Evolutionary conservation across 2,113 vertebrate species (phyloP).

Genomic region (Brachyistius frenatus): DNA sequence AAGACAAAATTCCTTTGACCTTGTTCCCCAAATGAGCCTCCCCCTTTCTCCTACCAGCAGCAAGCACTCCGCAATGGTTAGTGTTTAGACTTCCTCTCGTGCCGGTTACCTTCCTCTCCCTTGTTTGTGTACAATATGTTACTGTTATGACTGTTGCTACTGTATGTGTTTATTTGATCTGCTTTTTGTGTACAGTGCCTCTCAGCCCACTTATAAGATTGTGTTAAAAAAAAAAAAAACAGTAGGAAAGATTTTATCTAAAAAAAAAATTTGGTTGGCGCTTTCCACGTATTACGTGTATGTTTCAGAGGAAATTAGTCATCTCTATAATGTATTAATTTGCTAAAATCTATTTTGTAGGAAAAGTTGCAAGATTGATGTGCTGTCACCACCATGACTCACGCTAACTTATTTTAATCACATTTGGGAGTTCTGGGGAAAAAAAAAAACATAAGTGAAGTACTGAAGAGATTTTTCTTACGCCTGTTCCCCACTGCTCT

Average conservation of each 20-base stretch:
- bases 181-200: not conserved
- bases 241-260: too few relatives aligned
- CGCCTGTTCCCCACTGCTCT: not conserved
- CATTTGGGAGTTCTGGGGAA: not conserved
- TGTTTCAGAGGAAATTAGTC: not conserved
- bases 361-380: conserved; percentile 18
- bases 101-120: conserved; percentile 49
- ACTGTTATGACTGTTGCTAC: conserved; percentile 33
- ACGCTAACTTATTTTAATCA: not conserved
- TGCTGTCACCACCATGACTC: conserved; percentile 17
- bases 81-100: conserved; percentile 68
- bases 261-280: not conserved
- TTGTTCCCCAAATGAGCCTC: conserved; percentile 81
- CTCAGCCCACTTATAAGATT: not conserved
- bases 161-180: conserved; percentile 33
- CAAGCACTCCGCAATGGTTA: conserved; percentile 87
- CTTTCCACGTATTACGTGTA: not conserved
- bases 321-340: not conserved
- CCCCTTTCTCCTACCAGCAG: conserved; percentile 83
- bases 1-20: conserved; percentile 85
- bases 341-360: conserved; percentile 21
- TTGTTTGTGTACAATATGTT: conserved; percentile 43
- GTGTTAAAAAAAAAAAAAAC: conserved; percentile 15
- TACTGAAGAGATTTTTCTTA: not conserved
- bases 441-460: too few relatives aligned